phyloP scores from a whole-genome alignment of 2,888 invertebrate species.

The Athalia circularis region DNA sequence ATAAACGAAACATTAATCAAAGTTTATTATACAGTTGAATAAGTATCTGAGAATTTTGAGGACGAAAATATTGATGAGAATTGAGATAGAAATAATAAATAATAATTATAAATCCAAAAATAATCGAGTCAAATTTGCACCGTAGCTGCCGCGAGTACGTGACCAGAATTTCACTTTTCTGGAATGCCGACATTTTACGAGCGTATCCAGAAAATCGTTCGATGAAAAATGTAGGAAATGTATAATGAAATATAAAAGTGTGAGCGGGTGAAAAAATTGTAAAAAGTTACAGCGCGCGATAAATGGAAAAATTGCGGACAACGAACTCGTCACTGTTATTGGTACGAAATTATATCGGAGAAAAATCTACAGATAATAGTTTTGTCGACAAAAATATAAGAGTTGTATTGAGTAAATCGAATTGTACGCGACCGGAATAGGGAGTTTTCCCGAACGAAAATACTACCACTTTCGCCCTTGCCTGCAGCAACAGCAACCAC shows the following conservation, averaged over 20 bases:
- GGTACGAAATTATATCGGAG: slow-evolving; percentile 20
- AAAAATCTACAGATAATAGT: not conserved
- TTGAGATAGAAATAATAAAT: too few relatives aligned
- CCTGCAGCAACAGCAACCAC: not conserved
- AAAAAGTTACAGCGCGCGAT: not conserved
- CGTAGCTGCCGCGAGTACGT: too few relatives aligned
- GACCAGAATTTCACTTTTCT: too few relatives aligned
- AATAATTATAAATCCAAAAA: too few relatives aligned
- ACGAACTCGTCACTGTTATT: not conserved
- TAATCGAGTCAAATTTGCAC: too few relatives aligned
- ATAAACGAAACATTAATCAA: too few relatives aligned
- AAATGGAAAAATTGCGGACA: not conserved
- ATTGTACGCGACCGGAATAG: slow-evolving; percentile 2
- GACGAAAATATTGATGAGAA: too few relatives aligned
- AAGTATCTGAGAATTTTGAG: too few relatives aligned
- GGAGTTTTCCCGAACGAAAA: slow-evolving; percentile 10
- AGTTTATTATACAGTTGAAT: too few relatives aligned
- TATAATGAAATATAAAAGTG: not conserved
- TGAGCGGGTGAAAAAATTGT: not conserved
- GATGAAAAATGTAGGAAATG: not conserved
- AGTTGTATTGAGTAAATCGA: slow-evolving; percentile 41
- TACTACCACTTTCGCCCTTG: slow-evolving; percentile 27
- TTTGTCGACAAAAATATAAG: not conserved
- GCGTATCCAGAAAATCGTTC: too few relatives aligned
- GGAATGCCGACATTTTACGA: too few relatives aligned